Base-by-base conservation (phyloP, 1,140 invertebrate genomes). In the Plodia interpunctella region DNA sequence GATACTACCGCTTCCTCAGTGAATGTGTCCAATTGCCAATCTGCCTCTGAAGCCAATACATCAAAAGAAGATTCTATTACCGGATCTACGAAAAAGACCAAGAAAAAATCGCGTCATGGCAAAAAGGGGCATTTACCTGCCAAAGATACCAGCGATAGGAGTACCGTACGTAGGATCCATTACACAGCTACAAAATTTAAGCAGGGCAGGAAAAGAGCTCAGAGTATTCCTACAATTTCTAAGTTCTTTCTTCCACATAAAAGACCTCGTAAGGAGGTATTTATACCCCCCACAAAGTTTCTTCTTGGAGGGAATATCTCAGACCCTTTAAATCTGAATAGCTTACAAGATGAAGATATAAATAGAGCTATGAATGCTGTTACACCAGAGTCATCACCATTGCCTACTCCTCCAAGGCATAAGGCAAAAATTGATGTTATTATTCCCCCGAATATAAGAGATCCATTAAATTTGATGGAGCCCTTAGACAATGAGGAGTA, bases 261-360 rank as follows among this genome's bases (percentile, higher is more conserved):
- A 70, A 90, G 93, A 55, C 91, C 94, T 44, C 93, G 94, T 65
- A 95, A 95, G 70, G 94, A 94, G 63, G 92, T 92, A 60, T 91
- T 92, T 51, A 94, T 96, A 63, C 93, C 96, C 30, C 97, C 97
- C 0, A 97, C 96, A 2, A 98, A 98, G 87, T 98, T 99, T 90
- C 90, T 99, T 5, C 91, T 98, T 0, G 98, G 98, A 54, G 98
- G 98, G 17, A 98, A 97, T 80, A 98, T 98, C 68, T 95, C 94
- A 66, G 98, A 99, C 91, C 98, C 98, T 0, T 87, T 99, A 10
- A 99, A 99, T 91, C 90, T 99, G 55, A 97, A 97, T 72, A 97
- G 97, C 80, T 91, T 99, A 72, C 95, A 96, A 81, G 94, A 97
- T 88, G 96, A 97, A 83, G 95, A 96, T 80, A 93, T 96, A 8